phyloP scores from a whole-genome alignment of 2,797 vertebrate genomes.

The Falco novaeseelandiae region DNA sequence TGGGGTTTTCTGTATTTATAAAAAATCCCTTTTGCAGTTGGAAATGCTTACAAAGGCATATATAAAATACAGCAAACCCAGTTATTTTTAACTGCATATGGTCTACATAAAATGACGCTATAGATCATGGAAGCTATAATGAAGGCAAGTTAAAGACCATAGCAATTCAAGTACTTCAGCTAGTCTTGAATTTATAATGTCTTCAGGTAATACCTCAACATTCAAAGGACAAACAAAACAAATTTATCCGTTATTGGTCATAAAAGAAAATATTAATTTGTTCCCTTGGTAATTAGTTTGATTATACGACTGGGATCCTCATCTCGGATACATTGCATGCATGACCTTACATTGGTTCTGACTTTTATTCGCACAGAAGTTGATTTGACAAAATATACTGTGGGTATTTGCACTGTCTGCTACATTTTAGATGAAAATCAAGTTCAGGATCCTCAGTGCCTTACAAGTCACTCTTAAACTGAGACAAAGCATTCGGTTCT shows the following conservation, averaged over 20 bases:
- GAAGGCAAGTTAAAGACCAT: slow-evolving; percentile 45
- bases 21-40: slow-evolving; percentile 67
- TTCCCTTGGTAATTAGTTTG: background rate
- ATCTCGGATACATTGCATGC: background rate
- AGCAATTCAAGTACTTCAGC: slow-evolving; percentile 22
- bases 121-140: slow-evolving; percentile 54
- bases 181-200: slow-evolving; percentile 14
- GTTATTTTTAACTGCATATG: slow-evolving; percentile 71
- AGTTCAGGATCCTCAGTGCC: background rate
- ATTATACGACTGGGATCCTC: background rate
- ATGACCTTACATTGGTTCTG: background rate
- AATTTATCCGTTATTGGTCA: background rate
- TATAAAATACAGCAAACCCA: slow-evolving; percentile 69
- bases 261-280: slow-evolving; percentile 10
- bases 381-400: background rate
- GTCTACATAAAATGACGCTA: slow-evolving; percentile 68
- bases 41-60: slow-evolving; percentile 73
- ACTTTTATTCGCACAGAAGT: background rate
- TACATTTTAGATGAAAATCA: background rate
- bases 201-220: slow-evolving; percentile 13
- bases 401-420: background rate
- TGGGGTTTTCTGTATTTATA: slow-evolving; percentile 65
- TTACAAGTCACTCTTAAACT: background rate
- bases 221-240: slow-evolving; percentile 12
- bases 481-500: background rate